These are phyloP conservation scores for Mesembrinibis cayennensis DNA, from an alignment of 2,113 vertebrate genomes.

Conservation along the genomic window DNA sequence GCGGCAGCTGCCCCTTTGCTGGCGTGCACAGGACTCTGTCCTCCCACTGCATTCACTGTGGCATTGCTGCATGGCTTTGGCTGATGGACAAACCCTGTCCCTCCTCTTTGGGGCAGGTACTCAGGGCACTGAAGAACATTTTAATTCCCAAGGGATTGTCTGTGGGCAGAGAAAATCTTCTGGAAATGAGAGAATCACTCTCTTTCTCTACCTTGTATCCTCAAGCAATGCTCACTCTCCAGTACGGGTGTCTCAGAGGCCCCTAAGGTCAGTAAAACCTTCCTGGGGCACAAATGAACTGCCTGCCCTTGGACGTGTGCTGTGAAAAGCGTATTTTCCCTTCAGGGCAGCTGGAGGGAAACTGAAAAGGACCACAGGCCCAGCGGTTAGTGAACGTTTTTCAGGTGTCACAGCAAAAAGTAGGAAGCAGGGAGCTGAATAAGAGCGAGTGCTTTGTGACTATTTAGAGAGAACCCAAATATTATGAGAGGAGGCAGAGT, in stretches of 20 bases:
- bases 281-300: neutral
- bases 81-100: neutral
- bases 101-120: neutral
- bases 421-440: neutral
- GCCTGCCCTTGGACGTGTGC: neutral
- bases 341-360: neutral
- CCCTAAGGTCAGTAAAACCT: conserved; percentile 61
- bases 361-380: neutral
- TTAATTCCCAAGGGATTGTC: conserved; percentile 13
- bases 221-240: neutral
- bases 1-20: neutral
- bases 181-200: neutral
- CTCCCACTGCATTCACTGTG: neutral
- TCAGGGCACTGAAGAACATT: conserved; percentile 46
- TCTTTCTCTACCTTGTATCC: neutral
- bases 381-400: neutral
- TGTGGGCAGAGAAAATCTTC: neutral
- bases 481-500: neutral
- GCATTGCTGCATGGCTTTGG: neutral
- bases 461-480: neutral
- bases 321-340: neutral
- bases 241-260: neutral
- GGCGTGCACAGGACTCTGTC: rapidly evolving
- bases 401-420: neutral
- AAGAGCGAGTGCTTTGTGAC: neutral